Base-by-base conservation (phyloP, 2,113 vertebrate species). In the Peromyscus polionotus region DNA sequence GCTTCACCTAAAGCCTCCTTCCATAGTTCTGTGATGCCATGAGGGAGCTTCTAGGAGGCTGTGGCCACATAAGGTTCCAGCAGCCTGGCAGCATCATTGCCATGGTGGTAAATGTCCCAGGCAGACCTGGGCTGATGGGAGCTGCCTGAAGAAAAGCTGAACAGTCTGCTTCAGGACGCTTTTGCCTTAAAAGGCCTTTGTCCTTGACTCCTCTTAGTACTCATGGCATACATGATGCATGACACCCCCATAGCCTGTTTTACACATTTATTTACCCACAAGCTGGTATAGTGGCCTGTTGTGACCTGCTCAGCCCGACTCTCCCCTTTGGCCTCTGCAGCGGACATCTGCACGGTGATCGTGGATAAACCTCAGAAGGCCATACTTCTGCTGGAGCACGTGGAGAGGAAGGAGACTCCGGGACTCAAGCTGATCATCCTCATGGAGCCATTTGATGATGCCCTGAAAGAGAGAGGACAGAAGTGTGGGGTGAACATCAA, bases 281-380 rank as follows among this genome's bases (percentile, higher is more conserved):
- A 57, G 42, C 88, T 45, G 22, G 39, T 19, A 5, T n/a, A 28
- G 2, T 45, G 3, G 17, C 84, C 88, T 1, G 3, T 26, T 45
- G 0, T 0, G 0, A 10, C 54, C 48, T 2, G 1, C 72, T 59
- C 28, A 61, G 79, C 45, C 88, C 93, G 85, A 92, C 65, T 91
- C 14, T 77, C 36, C 36, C 36, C 98, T 33, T 17, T 89, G 96
- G 95, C 88, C 97, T 97, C 97, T 73, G 48, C 97, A 99, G 99
- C 99, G 51, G 99, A 99, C 95, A 99, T 99, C 96, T 99, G 99
- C 97, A 99, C 99, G 0, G 99, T 99, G 88, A 99, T 99, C 51
- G 99, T 99, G 80, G 99, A 99, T 98, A 99, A 99, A 83, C 98
- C 98, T 1, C 99, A 99, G 89, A 99, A 99, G 97, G 99, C 99